Evolutionary conservation across 2,113 vertebrate genomes (phyloP).

Genomic region (Chionis minor): DNA sequence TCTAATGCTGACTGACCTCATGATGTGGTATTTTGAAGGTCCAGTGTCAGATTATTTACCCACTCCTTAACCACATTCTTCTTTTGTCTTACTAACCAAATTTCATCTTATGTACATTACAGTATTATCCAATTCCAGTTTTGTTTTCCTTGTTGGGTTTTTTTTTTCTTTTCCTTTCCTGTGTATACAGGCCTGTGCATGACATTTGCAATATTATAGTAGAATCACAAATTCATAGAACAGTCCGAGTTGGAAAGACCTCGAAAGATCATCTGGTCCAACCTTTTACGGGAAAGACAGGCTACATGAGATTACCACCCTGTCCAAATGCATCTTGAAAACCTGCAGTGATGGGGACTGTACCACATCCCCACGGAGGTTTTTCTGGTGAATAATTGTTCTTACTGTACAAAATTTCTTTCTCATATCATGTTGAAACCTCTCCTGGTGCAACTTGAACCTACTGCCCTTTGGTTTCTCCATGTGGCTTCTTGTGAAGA

Average conservation of each 20-base stretch:
- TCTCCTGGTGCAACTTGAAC: background rate
- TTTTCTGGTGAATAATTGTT: background rate
- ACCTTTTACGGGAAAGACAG: background rate
- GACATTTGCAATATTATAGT: background rate
- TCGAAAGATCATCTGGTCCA: background rate
- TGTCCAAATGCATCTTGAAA: background rate
- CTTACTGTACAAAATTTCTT: background rate
- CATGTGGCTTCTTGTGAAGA: background rate
- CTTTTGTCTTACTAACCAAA: background rate
- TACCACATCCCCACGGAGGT: background rate
- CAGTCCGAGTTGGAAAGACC: background rate
- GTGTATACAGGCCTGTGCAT: background rate
- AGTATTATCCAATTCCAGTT: background rate
- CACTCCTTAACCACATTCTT: background rate
- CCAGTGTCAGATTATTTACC: background rate
- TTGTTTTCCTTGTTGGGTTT: background rate
- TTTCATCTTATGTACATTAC: background rate
- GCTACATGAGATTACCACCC: background rate
- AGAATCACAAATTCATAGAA: background rate
- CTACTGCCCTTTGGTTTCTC: background rate
- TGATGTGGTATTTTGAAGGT: background rate
- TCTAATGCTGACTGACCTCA: background rate
- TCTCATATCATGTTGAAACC: background rate
- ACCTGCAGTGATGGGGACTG: background rate
- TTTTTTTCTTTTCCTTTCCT: background rate